phyloP scores from a whole-genome alignment of 2,797 vertebrate species.

The Dromococcyx pavoninus region DNA sequence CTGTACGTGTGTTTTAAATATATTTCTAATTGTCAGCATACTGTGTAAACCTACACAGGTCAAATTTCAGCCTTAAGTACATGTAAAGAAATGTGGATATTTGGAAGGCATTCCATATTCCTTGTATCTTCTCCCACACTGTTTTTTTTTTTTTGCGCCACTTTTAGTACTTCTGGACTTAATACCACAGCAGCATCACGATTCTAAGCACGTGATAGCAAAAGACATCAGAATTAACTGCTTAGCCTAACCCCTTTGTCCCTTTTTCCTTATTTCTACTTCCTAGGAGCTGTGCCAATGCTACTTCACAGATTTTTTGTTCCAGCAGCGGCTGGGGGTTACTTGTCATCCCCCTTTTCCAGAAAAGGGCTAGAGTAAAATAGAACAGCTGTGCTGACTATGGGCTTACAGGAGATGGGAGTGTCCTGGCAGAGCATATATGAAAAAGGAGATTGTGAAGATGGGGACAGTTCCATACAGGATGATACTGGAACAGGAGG shows the following conservation, averaged over 20 bases:
- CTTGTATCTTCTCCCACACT: background rate
- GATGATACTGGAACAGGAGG: background rate
- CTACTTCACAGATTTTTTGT: background rate
- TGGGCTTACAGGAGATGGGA: background rate
- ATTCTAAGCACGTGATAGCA: background rate
- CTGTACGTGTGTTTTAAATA: background rate
- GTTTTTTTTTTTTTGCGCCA: background rate
- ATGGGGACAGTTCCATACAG: background rate
- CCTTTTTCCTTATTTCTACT: background rate
- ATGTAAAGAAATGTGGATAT: background rate
- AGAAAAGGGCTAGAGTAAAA: background rate
- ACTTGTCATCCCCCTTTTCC: background rate
- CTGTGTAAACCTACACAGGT: background rate
- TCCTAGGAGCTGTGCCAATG: background rate
- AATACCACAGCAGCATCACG: background rate
- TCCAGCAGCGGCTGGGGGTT: background rate
- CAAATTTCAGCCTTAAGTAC: background rate
- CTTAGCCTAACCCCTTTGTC: background rate
- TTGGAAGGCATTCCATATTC: background rate
- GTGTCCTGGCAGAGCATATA: background rate
- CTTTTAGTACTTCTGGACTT: background rate
- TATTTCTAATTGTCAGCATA: background rate
- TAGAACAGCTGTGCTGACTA: background rate
- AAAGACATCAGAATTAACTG: background rate
- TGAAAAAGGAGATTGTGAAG: fast-evolving